phyloP scores from a whole-genome alignment of 1,140 invertebrate species.

The Musca vetustissima region DNA sequence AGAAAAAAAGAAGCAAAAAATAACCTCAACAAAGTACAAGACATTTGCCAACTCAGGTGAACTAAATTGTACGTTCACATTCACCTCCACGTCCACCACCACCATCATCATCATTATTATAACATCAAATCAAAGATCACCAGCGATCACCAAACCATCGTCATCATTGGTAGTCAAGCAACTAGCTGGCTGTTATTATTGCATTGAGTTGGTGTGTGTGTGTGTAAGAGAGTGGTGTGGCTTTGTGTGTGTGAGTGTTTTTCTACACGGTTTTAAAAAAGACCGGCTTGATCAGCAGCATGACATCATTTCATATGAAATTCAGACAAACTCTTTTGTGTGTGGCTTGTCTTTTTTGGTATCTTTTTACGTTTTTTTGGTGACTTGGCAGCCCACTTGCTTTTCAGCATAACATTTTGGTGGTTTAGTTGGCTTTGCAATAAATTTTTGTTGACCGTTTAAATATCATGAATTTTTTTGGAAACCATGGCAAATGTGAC shows the following conservation, averaged over 20 bases:
- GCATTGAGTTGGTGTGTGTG: not conserved
- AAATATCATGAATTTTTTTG: not conserved
- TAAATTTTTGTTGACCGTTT: conserved; percentile 12
- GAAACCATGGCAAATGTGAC: not conserved
- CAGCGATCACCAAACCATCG: too few species aligned
- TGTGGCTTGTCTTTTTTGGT: not conserved
- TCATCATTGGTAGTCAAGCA: too few species aligned
- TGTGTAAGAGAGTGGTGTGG: too few species aligned
- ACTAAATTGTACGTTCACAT: too few species aligned
- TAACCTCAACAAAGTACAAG: too few species aligned
- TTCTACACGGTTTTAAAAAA: not conserved
- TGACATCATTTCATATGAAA: conserved; percentile 24
- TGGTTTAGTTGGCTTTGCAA: too few species aligned
- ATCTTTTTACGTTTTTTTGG: not conserved
- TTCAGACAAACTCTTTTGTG: conserved; percentile 9
- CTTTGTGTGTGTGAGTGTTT: not conserved
- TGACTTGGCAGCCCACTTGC: not conserved
- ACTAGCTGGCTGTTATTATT: too few species aligned
- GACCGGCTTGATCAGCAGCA: conserved; percentile 16
- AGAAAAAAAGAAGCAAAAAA: not conserved
- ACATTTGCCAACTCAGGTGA: too few species aligned
- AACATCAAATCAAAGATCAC: too few species aligned
- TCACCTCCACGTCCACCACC: too few species aligned
- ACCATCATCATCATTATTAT: too few species aligned
- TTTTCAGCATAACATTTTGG: too few species aligned